phyloP scores from a whole-genome alignment of 2,113 vertebrate genomes.

The pig (Sus scrofa) region DNA sequence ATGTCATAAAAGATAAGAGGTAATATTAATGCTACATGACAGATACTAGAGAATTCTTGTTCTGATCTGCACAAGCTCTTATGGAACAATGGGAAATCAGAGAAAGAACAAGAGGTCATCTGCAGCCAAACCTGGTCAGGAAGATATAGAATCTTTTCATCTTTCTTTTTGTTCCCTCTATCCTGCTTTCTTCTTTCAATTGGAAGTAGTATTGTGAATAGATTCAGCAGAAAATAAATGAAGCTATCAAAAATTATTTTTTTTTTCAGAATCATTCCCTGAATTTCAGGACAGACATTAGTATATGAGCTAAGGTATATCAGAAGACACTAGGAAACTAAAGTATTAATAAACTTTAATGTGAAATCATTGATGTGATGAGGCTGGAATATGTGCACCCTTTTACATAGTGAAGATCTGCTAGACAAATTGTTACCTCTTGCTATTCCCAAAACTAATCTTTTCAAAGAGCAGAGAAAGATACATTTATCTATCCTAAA shows the following conservation, averaged over 20 bases:
- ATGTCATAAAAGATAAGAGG: not conserved
- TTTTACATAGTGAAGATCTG: not conserved
- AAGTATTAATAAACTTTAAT: not conserved
- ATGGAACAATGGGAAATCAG: not conserved
- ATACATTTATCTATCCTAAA: not conserved
- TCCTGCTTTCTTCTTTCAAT: not conserved
- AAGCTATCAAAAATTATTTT: not conserved
- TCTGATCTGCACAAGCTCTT: not conserved
- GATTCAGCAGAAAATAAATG: not conserved
- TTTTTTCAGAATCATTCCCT: not conserved
- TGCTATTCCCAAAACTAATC: not conserved
- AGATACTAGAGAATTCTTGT: not conserved
- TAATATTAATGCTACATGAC: not conserved
- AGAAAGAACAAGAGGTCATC: not conserved
- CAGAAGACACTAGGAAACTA: not conserved
- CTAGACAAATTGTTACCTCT: not conserved
- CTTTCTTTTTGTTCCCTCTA: not conserved
- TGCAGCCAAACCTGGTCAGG: not conserved
- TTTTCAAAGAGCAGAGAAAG: not conserved
- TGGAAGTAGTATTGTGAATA: constrained; percentile 21
- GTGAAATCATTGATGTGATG: not conserved
- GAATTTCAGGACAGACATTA: not conserved
- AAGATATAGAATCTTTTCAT: not conserved
- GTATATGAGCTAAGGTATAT: not conserved
- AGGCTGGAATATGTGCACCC: not conserved